Conservation (phyloP, 2,797 vertebrate species). For the Kryptopterus vitreolus region DNA sequence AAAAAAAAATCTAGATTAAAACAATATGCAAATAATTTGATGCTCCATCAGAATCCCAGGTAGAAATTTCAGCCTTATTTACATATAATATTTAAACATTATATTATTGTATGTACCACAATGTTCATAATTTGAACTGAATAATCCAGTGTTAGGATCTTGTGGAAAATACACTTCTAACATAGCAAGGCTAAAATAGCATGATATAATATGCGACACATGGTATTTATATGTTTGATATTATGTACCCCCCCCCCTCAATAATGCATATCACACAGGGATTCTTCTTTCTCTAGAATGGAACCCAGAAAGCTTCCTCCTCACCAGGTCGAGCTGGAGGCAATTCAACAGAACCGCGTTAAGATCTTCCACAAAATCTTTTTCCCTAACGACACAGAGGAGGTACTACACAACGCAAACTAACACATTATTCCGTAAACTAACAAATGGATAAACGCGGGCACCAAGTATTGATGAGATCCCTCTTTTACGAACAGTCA, state of each 20-base stretch:
- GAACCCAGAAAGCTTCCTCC: slow-evolving; percentile 92
- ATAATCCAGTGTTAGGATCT: no score
- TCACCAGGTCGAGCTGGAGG: slow-evolving; percentile 88
- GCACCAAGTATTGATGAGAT: slow-evolving; percentile 1
- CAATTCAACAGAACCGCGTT: slow-evolving; percentile 83
- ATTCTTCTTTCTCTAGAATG: slow-evolving; percentile 65
- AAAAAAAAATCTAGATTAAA: background rate
- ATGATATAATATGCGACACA: no score
- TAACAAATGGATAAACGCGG: background rate
- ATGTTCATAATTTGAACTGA: background rate
- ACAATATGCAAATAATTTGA: background rate
- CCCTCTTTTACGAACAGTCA: slow-evolving; percentile 64
- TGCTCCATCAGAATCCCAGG: background rate
- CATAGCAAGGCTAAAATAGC: background rate
- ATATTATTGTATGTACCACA: background rate
- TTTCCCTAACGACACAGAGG: slow-evolving; percentile 85
- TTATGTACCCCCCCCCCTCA: background rate
- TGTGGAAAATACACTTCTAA: background rate
- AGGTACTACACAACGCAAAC: slow-evolving; percentile 70
- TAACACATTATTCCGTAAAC: background rate
- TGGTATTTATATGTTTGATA: slow-evolving; percentile 4
- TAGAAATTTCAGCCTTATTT: background rate
- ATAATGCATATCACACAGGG: background rate
- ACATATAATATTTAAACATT: background rate
- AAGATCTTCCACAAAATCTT: slow-evolving; percentile 87